A percentile compares a stretch with the other conserved stretches of the same genome.
Conservation (phyloP, 2,797 vertebrate genomes). For the Hydrolagus colliei region DNA sequence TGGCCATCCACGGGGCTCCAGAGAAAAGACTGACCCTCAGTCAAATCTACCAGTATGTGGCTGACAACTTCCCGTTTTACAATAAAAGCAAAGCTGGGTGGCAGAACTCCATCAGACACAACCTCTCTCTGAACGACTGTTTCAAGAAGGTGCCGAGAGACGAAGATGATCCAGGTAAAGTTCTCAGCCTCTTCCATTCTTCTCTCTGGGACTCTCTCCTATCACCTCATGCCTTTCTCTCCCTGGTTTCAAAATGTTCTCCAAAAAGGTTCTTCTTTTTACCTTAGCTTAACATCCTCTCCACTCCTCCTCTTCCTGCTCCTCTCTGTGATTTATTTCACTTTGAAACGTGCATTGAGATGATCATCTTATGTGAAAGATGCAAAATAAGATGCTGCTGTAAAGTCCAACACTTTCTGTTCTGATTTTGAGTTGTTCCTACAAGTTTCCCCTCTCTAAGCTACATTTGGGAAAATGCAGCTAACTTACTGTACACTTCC, state of each 20-base stretch:
- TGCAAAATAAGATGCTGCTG: too few species aligned
- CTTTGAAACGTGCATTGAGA: too few species aligned
- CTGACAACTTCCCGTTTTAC: constrained; percentile 86
- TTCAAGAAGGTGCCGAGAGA: constrained; percentile 81
- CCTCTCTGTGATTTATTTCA: too few species aligned
- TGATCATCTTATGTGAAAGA: too few species aligned
- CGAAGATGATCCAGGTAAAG: constrained; percentile 74
- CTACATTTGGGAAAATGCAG: not conserved
- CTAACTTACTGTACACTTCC: not conserved
- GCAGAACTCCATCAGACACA: constrained; percentile 93
- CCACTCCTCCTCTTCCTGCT: too few species aligned
- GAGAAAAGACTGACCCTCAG: constrained; percentile 80
- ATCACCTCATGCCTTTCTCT: too few species aligned
- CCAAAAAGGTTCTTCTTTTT: too few species aligned
- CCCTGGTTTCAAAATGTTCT: too few species aligned
- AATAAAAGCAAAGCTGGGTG: constrained; percentile 82
- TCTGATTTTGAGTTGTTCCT: not conserved
- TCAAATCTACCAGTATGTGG: constrained; percentile 90
- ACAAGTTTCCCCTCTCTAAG: too few species aligned
- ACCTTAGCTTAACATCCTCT: too few species aligned
- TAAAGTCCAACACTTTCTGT: too few species aligned
- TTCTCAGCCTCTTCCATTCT: not conserved
- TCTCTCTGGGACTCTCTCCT: too few species aligned
- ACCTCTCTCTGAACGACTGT: constrained; percentile 87
- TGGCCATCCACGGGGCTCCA: constrained; percentile 82